Percentiles rank a stretch among this genome's conserved stretches.
Evolutionary conservation across 2,797 vertebrate species (phyloP).

Genomic region (Peromyscus melanophrys): DNA sequence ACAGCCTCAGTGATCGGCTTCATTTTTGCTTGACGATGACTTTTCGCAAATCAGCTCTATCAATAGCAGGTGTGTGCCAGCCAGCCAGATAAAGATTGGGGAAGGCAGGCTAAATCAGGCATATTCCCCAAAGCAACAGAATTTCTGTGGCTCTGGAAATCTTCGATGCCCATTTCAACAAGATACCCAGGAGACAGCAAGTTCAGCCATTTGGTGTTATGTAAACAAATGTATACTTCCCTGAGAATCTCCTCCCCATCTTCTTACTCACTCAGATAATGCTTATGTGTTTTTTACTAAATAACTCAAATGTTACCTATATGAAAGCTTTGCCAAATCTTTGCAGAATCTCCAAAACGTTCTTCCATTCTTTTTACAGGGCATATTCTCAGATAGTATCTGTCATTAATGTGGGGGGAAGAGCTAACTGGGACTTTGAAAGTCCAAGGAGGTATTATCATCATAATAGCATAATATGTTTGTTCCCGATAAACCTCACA

Average conservation of each 20-base stretch:
- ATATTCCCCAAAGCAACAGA: not conserved
- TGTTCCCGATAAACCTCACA: slow-evolving; percentile 35
- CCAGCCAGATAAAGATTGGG: not conserved
- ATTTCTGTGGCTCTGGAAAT: not conserved
- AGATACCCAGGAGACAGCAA: slow-evolving; percentile 10
- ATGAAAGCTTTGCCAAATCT: slow-evolving; percentile 17
- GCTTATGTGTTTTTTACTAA: not conserved
- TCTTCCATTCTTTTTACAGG: not conserved
- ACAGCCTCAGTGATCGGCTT: not conserved
- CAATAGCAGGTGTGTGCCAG: not conserved
- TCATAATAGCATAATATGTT: not conserved
- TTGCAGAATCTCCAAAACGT: not conserved
- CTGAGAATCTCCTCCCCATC: not conserved
- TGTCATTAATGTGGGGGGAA: not conserved
- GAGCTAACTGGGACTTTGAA: not conserved
- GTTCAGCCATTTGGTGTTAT: not conserved
- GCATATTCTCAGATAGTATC: not conserved
- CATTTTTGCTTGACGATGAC: not conserved
- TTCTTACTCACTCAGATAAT: not conserved
- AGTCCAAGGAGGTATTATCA: slow-evolving; percentile 30
- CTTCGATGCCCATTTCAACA: not conserved
- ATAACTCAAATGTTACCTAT: not conserved
- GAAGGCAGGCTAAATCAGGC: not conserved
- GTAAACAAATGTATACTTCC: not conserved
- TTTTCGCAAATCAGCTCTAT: not conserved